Evolutionary conservation across 2,113 vertebrate species (phyloP).

Genomic region (Gila orcuttii): DNA sequence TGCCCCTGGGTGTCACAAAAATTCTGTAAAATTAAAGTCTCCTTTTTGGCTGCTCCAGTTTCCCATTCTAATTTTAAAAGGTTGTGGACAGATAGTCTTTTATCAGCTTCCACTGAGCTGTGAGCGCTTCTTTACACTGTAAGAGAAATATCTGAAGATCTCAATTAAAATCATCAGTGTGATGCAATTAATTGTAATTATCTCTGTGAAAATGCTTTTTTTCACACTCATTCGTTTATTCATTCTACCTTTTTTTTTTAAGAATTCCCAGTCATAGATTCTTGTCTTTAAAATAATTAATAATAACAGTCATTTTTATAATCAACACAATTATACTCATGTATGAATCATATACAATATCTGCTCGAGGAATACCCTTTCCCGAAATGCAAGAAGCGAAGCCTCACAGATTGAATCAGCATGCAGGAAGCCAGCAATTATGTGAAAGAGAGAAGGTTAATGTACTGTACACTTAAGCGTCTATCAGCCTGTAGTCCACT

Average conservation of each 20-base stretch:
- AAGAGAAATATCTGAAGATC: neutral
- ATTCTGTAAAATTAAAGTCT: constrained; percentile 66
- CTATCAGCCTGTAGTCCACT: constrained; percentile 16
- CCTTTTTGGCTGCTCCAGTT: constrained; percentile 68
- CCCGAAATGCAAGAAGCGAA: neutral
- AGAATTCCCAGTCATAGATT: neutral
- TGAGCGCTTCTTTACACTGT: constrained; percentile 35
- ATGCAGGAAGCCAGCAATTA: constrained; percentile 21
- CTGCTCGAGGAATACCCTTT: neutral
- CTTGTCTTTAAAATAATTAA: constrained; percentile 4
- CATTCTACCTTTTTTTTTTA: too few relatives aligned
- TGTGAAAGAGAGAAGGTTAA: constrained; percentile 31
- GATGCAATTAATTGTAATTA: constrained; percentile 2
- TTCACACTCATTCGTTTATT: neutral
- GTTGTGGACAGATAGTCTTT: constrained; percentile 48
- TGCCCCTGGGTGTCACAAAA: constrained; percentile 63
- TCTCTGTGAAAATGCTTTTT: neutral
- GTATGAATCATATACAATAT: constrained; percentile 18
- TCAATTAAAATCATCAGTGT: constrained; percentile 33
- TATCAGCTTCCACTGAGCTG: constrained; percentile 26
- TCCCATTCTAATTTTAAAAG: constrained; percentile 64
- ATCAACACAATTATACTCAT: constrained; percentile 2
- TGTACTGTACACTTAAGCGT: constrained; percentile 9
- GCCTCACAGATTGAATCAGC: constrained; percentile 15
- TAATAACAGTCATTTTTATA: constrained; percentile 14